Percentiles rank a stretch among this genome's conserved stretches.
phyloP scores from a whole-genome alignment of 37 sponge, comb jelly and placozoan species.

The Lycopodina hypogea region DNA sequence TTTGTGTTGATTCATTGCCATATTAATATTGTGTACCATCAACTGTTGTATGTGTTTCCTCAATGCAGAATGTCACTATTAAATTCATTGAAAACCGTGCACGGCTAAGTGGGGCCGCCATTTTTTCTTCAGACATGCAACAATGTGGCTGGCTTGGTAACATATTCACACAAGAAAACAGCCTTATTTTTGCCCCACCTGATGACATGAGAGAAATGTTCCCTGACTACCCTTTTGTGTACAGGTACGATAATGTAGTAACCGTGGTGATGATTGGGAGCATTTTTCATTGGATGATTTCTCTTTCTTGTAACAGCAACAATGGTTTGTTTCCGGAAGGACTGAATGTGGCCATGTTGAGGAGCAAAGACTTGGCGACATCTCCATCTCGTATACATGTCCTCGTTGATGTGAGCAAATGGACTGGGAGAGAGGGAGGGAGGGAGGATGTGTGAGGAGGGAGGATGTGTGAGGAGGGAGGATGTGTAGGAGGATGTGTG shows the following conservation, averaged over 20 bases:
- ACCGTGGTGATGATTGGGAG: not conserved
- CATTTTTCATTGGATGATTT: not conserved
- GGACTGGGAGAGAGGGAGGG: too few species aligned
- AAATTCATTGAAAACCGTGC: conserved; percentile 63
- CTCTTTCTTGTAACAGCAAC: conserved; percentile 2
- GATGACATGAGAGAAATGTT: not conserved
- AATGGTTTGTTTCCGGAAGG: conserved; percentile 30
- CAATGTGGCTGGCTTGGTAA: conserved; percentile 71
- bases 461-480: not conserved
- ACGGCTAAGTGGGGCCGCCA: conserved; percentile 75
- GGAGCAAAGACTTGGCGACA: not conserved
- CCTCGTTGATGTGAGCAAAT: conserved; percentile 8
- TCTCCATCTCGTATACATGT: conserved; percentile 48
- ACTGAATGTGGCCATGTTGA: not conserved
- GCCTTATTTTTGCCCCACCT: conserved; percentile 53
- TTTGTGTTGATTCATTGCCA: too few species aligned
- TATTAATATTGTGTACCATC: too few species aligned
- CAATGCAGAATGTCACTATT: conserved; percentile 48
- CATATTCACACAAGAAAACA: conserved; percentile 15
- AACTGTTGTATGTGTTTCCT: too few species aligned
- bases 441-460: not conserved
- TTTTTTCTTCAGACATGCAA: conserved; percentile 78
- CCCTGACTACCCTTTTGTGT: conserved; percentile 38
- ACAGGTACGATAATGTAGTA: conserved; percentile 14
- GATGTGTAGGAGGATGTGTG: not conserved